Conservation (phyloP, 2,113 vertebrate genomes). For the Hypomesus transpacificus region DNA sequence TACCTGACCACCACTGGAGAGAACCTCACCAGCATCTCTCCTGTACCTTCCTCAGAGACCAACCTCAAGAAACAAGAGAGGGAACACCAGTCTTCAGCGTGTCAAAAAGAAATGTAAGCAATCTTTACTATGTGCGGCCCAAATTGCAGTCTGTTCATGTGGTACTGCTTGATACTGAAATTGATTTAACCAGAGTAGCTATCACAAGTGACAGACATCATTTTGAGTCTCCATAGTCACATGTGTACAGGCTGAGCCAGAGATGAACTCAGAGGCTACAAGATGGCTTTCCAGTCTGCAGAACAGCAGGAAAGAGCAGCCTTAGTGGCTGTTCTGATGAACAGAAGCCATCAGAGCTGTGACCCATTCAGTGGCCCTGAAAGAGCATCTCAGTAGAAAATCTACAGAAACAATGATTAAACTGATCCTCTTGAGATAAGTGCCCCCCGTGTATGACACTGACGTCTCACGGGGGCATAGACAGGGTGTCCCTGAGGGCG, state of each 20-base stretch:
- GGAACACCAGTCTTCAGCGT: too few relatives aligned
- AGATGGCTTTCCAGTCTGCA: background rate
- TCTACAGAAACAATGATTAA: conserved; percentile 3
- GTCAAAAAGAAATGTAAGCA: too few relatives aligned
- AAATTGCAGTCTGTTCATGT: too few relatives aligned
- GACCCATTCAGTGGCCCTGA: conserved; percentile 23
- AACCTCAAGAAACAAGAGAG: too few relatives aligned
- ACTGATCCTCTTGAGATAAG: conserved; percentile 1
- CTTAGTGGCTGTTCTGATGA: background rate
- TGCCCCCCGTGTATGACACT: conserved; percentile 2
- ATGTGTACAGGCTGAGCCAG: background rate
- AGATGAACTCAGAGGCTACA: background rate
- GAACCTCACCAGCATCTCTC: too few relatives aligned
- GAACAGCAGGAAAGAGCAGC: background rate
- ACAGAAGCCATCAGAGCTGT: conserved; percentile 21
- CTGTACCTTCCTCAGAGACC: too few relatives aligned
- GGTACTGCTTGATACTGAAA: too few relatives aligned
- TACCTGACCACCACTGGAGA: too few relatives aligned
- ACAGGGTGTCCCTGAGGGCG: background rate
- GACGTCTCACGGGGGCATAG: background rate
- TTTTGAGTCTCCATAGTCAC: background rate
- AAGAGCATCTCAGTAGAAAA: conserved; percentile 12
- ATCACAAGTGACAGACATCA: too few relatives aligned
- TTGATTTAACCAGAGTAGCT: too few relatives aligned
- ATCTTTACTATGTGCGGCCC: too few relatives aligned